Percentiles rank a stretch among this genome's conserved stretches.
Conservation (phyloP, 2,888 invertebrate species). For the Drosophila prostipennis region DNA sequence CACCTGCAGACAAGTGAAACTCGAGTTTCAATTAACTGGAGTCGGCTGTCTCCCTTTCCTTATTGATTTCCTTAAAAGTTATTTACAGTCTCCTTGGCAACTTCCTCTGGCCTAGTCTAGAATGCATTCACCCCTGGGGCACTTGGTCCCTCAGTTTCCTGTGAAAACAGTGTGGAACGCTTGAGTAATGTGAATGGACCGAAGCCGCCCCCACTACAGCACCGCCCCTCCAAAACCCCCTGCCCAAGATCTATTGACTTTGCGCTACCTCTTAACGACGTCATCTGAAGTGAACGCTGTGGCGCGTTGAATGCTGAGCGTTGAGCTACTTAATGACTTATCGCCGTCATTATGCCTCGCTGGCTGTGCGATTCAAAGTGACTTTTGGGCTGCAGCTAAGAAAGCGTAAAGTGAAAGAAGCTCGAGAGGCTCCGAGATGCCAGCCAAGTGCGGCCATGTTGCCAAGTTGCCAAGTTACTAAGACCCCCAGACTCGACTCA, state of each 20-base stretch:
- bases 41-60: neutral
- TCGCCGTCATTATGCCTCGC: constrained; percentile 67
- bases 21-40: constrained; percentile 13
- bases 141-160: constrained; percentile 15
- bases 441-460: constrained; percentile 54
- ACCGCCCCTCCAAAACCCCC: neutral
- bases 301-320: constrained; percentile 18
- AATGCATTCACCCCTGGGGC: constrained; percentile 16
- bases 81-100: constrained; percentile 9
- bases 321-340: constrained; percentile 74
- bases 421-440: constrained; percentile 53
- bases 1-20: neutral
- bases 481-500: constrained; percentile 7
- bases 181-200: constrained; percentile 27
- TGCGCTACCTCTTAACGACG: constrained; percentile 22
- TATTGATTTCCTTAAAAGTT: constrained; percentile 31
- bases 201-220: constrained; percentile 2
- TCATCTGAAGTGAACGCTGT: constrained; percentile 34
- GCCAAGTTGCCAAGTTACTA: constrained; percentile 12
- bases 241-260: constrained; percentile 19
- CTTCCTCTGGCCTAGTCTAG: constrained; percentile 1
- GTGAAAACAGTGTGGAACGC: constrained; percentile 19
- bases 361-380: constrained; percentile 57
- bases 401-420: constrained; percentile 71
- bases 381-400: constrained; percentile 58